Evolutionary conservation across 1,140 invertebrate species (phyloP), one percentile per base, ranked within the genome.

Genomic region (Brachionus rubens): DNA sequence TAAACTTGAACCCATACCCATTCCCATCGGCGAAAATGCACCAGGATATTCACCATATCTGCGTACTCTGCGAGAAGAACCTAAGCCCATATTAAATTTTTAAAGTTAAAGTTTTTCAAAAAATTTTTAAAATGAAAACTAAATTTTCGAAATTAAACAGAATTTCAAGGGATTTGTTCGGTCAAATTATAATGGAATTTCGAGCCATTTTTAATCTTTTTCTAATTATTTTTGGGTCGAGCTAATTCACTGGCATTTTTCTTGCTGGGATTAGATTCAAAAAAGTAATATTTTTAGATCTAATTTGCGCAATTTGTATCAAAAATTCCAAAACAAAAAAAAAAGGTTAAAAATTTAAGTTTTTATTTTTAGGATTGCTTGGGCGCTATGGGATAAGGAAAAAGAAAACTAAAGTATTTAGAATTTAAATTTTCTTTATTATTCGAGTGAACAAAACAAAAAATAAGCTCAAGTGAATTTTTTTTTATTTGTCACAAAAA

Each of bases 141-240:
- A 33, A 36, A 36, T 59, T 36, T 28, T 19, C 30, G 33, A 19
- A 59, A 59, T 33, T 59, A 33, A 33, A 33, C 54, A 59, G 54
- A 59, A 59, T 59, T 59, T 59, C 28, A 59, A 59, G 33, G 14
- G 30, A 33, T 36, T 59, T 59, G 28, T 36, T 59, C 28, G 14
- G n/a, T 36, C n/a, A 36, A 59, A 33, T 33, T 59, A 59, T 59
- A 30, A 0, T 19, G 7, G 54, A 33, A 59, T 36, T 59, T 59
- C 33, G 16, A 36, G 14, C 16, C 30, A 59, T 59, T 59, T 33
- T 19, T 36, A 16, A 26, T n/a, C 19, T 7, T 16, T 36, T 59
- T 28, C 16, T 36, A 36, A 16, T 14, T 12, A 33, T 7, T 16
- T 36, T 16, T n/a, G 52, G 10, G 12, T 21, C 26, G 5, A 26